phyloP scores from a whole-genome alignment of 2,113 vertebrate genomes.

The Atlantisia rogersi region DNA sequence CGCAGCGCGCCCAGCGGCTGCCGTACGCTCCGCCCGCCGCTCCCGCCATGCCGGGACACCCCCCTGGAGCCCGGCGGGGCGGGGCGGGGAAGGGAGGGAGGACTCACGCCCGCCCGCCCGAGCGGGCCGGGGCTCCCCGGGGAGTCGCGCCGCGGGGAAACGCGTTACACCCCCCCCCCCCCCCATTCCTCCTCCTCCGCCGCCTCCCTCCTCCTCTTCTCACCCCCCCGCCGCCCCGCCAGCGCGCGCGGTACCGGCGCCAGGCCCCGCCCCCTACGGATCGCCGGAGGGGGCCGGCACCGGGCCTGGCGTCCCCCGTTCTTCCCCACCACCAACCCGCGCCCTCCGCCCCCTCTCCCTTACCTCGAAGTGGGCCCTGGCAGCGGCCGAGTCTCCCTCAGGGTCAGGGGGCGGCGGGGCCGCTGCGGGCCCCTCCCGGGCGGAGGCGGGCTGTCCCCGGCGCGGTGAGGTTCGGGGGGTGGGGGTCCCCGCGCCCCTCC shows the following conservation, averaged over 20 bases:
- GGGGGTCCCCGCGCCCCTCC: background rate
- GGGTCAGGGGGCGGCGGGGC: background rate
- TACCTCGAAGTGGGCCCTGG: background rate
- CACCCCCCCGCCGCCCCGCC: background rate
- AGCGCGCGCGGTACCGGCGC: conserved; percentile 37
- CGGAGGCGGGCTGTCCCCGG: background rate
- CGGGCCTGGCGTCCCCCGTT: background rate
- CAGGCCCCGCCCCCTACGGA: conserved; percentile 56
- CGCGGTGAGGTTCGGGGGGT: background rate
- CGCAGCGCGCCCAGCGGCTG: background rate
- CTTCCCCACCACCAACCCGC: too few species aligned
- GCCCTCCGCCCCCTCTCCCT: background rate
- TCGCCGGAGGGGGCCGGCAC: background rate
- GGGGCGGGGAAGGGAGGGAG: background rate
- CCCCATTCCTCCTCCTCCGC: too few species aligned
- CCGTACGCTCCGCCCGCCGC: background rate
- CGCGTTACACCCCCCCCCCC: background rate
- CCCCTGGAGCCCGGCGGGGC: background rate
- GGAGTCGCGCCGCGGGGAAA: background rate
- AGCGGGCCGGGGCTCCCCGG: background rate
- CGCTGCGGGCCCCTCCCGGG: background rate
- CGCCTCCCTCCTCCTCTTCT: background rate
- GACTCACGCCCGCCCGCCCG: background rate
- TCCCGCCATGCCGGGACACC: background rate
- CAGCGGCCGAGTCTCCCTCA: conserved; percentile 17